Conservation (phyloP, 2,888 invertebrate genomes). For the Xiphydria camelus region DNA sequence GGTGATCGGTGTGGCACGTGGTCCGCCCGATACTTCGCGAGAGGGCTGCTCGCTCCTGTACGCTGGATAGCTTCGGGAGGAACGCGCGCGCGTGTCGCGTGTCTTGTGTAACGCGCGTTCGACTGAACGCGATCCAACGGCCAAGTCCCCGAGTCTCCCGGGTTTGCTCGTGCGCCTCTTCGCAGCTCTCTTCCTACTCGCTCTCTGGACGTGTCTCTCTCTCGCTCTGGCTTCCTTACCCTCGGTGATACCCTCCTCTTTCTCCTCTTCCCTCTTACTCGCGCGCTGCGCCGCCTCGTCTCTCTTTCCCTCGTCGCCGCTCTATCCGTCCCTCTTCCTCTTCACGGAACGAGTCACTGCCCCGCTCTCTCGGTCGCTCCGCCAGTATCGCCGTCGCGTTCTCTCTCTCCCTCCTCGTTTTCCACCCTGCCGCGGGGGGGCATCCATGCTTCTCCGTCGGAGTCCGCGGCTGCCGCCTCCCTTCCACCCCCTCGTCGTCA, state of each 20-base stretch:
- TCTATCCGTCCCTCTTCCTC: constrained; percentile 11
- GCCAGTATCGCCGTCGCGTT: constrained; percentile 11
- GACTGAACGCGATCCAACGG: constrained; percentile 34
- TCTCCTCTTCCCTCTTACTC: constrained; percentile 22
- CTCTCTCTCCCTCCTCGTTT: constrained; percentile 8
- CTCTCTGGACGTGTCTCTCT: constrained; percentile 15
- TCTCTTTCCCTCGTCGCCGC: constrained; percentile 25
- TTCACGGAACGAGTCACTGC: no score
- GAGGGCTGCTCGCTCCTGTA: no score
- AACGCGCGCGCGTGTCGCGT: constrained; percentile 49
- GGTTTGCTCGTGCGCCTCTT: constrained; percentile 3
- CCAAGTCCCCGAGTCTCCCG: background rate
- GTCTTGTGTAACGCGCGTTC: constrained; percentile 54
- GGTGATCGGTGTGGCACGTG: constrained; percentile 32
- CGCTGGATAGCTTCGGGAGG: no score
- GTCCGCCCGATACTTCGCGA: no score
- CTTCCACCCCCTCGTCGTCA: constrained; percentile 14
- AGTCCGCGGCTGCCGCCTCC: background rate
- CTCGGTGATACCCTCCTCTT: constrained; percentile 17
- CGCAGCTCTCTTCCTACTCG: background rate
- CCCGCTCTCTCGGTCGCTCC: constrained; percentile 5
- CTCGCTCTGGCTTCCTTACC: constrained; percentile 25
- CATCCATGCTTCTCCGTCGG: background rate
- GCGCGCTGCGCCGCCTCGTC: constrained; percentile 15
- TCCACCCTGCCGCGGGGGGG: no score